These are phyloP conservation scores for Acleris literana DNA, from an alignment of 2,888 invertebrate genomes.

Conservation along the genomic window DNA sequence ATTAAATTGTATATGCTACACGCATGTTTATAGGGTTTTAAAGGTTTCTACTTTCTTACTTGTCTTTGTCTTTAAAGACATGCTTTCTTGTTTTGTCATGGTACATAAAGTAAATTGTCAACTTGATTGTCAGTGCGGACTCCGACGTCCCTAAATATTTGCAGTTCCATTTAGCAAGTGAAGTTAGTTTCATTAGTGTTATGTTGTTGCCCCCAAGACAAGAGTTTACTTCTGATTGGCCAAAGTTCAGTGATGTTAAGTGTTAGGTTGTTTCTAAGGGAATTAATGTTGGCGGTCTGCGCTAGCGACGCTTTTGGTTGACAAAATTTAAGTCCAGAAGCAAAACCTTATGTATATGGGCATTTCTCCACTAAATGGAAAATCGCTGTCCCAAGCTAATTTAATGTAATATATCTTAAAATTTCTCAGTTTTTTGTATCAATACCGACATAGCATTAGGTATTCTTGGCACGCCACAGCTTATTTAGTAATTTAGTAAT, in stretches of 20 bases:
- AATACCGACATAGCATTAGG: too few species aligned
- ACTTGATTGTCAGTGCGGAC: conserved; percentile 12
- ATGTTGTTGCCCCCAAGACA: conserved; percentile 35
- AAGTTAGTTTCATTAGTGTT: conserved; percentile 36
- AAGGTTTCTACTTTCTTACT: too few species aligned
- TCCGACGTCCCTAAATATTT: conserved; percentile 27
- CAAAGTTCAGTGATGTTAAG: conserved; percentile 27
- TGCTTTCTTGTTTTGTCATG: background rate
- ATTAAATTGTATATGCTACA: too few species aligned
- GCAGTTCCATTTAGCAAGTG: conserved; percentile 28
- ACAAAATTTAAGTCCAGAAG: background rate
- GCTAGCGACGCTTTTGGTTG: conserved; percentile 7
- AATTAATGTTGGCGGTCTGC: conserved; percentile 25
- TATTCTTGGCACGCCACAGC: too few species aligned
- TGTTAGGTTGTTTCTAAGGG: conserved; percentile 23
- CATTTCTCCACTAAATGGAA: too few species aligned
- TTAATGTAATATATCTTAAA: too few species aligned
- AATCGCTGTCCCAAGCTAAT: too few species aligned
- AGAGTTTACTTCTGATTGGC: conserved; percentile 36
- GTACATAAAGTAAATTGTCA: conserved; percentile 3
- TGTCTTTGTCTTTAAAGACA: background rate
- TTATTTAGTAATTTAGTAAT: too few species aligned
- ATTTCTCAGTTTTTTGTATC: too few species aligned
- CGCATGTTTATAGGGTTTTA: too few species aligned
- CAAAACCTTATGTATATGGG: too few species aligned